phyloP scores from a whole-genome alignment of 1,140 invertebrate genomes.

The Melitaea cinxia region DNA sequence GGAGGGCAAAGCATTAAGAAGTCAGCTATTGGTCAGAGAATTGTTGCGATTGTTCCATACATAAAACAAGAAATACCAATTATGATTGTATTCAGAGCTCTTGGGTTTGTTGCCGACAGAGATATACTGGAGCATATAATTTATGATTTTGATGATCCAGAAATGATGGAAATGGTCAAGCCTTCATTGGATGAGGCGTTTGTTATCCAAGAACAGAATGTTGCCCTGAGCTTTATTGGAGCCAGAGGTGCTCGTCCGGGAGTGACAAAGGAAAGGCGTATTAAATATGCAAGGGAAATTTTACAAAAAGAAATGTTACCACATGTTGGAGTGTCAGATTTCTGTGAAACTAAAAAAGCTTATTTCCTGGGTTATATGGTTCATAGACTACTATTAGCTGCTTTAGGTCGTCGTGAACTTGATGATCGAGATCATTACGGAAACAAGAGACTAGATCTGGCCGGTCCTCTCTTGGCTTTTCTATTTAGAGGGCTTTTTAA shows the following conservation, averaged over 20 bases:
- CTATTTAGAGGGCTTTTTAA: constrained; percentile 97
- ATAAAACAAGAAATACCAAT: constrained; percentile 99
- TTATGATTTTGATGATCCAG: constrained; percentile 99
- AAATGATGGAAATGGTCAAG: constrained; percentile 99
- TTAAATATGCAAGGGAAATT: constrained; percentile 99
- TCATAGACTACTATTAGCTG: constrained; percentile 95
- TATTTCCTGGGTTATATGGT: constrained; percentile 99
- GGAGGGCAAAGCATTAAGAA: constrained; percentile 97
- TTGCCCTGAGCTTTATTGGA: constrained; percentile 99
- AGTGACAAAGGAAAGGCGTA: constrained; percentile 98
- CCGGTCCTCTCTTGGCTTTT: constrained; percentile 97
- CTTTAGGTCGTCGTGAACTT: constrained; percentile 96
- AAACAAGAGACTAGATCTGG: constrained; percentile 98
- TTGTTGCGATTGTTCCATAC: constrained; percentile 98
- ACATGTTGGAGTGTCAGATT: constrained; percentile 99
- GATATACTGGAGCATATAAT: constrained; percentile 99
- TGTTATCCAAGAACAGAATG: constrained; percentile 99
- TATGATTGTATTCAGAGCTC: constrained; percentile 98
- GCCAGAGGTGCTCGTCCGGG: constrained; percentile 97
- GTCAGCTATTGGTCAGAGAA: constrained; percentile 98
- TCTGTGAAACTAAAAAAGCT: constrained; percentile 99
- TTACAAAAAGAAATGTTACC: constrained; percentile 99
- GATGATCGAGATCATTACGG: constrained; percentile 99
- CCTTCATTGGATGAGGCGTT: constrained; percentile 99
- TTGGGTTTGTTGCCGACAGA: constrained; percentile 99